phyloP scores from a whole-genome alignment of 23 tunicate species.

The Phallusia fumigata region DNA sequence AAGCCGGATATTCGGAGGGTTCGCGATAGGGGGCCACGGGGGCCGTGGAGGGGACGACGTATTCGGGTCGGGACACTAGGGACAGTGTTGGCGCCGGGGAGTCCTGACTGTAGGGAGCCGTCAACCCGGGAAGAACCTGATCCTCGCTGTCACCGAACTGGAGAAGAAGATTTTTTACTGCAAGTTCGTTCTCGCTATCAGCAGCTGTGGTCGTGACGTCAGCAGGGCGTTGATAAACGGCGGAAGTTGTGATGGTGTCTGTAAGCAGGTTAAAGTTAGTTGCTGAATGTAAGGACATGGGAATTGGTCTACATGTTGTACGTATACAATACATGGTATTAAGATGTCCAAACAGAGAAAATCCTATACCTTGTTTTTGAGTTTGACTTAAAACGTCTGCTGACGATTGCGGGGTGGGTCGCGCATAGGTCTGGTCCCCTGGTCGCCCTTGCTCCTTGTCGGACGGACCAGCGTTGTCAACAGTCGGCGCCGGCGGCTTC shows the following conservation, averaged over 20 bases:
- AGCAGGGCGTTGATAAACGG: background rate
- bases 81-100: constrained; percentile 57
- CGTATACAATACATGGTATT: too few relatives aligned
- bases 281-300: too few relatives aligned
- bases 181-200: constrained; percentile 76
- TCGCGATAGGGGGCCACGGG: background rate
- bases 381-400: too few relatives aligned
- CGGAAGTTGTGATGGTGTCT: background rate
- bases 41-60: background rate
- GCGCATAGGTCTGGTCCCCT: too few relatives aligned
- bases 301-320: too few relatives aligned
- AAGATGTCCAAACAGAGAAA: too few relatives aligned
- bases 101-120: constrained; percentile 59
- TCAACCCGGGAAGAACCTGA: constrained; percentile 23
- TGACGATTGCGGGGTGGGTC: too few relatives aligned
- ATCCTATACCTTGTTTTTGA: too few relatives aligned
- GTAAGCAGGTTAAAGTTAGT: too few relatives aligned
- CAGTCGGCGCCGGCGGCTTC: too few relatives aligned
- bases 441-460: too few relatives aligned
- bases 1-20: background rate
- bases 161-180: constrained; percentile 65
- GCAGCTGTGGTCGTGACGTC: constrained; percentile 27
- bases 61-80: constrained; percentile 8
- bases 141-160: constrained; percentile 49
- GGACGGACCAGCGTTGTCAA: too few relatives aligned